Percentiles rank a stretch among this genome's conserved stretches.
Conservation (phyloP, 2,888 invertebrate species). For the Oasisia sp. region DNA sequence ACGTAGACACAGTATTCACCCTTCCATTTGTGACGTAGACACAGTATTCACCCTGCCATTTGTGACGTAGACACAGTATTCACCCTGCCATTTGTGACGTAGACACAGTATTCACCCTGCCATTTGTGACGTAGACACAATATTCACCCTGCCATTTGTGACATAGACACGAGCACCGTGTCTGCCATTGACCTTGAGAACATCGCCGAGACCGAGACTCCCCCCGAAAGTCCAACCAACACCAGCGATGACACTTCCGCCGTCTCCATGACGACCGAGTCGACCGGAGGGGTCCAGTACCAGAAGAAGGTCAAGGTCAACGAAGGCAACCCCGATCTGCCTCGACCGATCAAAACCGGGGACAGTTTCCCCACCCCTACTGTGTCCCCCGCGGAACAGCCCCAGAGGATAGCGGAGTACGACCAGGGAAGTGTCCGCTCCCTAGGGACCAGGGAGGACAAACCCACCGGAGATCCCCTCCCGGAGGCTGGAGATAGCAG, state of each 20-base stretch:
- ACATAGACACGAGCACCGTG: conserved; percentile 64
- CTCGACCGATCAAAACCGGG: background rate
- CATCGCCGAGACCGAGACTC: conserved; percentile 65
- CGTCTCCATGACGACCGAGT: conserved; percentile 34
- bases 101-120: too few relatives aligned
- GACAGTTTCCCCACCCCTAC: background rate
- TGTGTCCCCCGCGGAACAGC: conserved; percentile 36
- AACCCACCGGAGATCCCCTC: background rate
- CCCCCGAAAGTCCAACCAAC: conserved; percentile 61
- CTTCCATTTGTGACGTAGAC: conserved; percentile 55
- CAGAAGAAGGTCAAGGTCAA: conserved; percentile 24
- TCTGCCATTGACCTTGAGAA: conserved; percentile 66
- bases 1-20: conserved; percentile 65
- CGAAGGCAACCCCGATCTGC: background rate
- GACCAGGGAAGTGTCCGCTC: conserved; percentile 27
- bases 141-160: background rate
- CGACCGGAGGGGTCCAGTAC: conserved; percentile 33
- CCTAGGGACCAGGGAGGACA: background rate
- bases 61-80: conserved; percentile 61
- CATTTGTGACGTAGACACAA: too few relatives aligned
- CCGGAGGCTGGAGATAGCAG: background rate
- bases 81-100: conserved; percentile 34
- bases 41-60: too few relatives aligned
- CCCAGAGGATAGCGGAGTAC: conserved; percentile 42
- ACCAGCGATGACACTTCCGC: conserved; percentile 31